These are phyloP conservation scores for Mamestra configurata DNA, from an alignment of 1,140 invertebrate species.

Conservation along the genomic window DNA sequence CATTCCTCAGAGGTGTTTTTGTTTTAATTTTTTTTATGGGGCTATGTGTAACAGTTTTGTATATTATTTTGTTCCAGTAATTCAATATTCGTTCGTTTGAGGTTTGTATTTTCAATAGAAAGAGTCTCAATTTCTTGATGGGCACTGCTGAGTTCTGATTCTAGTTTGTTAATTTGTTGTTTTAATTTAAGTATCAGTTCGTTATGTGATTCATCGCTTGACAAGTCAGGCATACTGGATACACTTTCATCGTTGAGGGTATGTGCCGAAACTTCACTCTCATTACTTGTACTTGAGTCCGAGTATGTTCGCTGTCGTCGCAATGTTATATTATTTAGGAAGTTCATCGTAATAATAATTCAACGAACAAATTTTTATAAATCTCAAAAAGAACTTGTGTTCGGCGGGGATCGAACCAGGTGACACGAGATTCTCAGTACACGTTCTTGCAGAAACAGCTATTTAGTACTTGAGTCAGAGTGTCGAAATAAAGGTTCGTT, in stretches of 20 bases:
- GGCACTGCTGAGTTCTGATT: neutral
- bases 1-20: neutral
- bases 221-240: neutral
- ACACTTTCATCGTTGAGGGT: neutral
- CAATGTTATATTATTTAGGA: no score
- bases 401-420: neutral
- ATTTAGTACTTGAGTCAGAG: neutral
- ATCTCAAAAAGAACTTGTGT: neutral
- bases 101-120: neutral
- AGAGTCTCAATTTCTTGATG: neutral
- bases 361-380: neutral
- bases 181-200: no score
- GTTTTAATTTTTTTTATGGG: neutral
- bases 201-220: neutral
- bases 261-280: neutral
- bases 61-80: constrained; percentile 1
- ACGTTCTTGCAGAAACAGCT: neutral
- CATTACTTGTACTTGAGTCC: neutral
- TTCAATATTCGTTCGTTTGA: neutral
- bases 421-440: neutral
- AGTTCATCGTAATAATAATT: no score
- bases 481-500: neutral
- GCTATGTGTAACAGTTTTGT: neutral
- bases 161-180: neutral
- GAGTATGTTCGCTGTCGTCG: neutral